A percentile compares a stretch with the other conserved stretches of the same genome.
Conservation (phyloP, 2,113 vertebrate genomes). For the Halichoeres trimaculatus region DNA sequence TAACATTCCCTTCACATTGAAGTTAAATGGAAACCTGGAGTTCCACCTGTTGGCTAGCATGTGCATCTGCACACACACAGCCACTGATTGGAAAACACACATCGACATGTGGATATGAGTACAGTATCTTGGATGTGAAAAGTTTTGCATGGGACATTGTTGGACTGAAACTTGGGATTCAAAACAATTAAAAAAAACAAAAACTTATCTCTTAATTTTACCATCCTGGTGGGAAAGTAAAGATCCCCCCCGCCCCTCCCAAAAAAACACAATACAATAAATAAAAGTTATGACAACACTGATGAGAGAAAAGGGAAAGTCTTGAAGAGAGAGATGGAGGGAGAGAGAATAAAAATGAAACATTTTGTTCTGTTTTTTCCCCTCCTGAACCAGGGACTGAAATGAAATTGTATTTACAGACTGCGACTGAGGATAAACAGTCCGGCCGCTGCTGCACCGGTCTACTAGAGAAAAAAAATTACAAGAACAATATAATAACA, state of each 20-base stretch:
- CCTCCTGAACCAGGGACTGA: conserved; percentile 72
- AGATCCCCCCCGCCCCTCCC: conserved; percentile 8
- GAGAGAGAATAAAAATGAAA: conserved; percentile 80
- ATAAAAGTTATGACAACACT: conserved; percentile 82
- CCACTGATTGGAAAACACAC: conserved; percentile 54
- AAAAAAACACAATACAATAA: conserved; percentile 81
- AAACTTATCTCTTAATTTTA: conserved; percentile 28
- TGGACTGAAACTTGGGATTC: conserved; percentile 56
- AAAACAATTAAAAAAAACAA: conserved; percentile 3
- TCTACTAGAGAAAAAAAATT: conserved; percentile 79
- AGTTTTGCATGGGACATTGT: conserved; percentile 62
- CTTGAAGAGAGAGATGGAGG: conserved; percentile 71
- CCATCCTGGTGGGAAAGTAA: conserved; percentile 50
- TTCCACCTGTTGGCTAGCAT: conserved; percentile 60
- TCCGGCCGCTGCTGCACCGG: conserved; percentile 74
- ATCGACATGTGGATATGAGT: conserved; percentile 64
- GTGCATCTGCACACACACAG: conserved; percentile 59
- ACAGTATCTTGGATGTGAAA: conserved; percentile 81
- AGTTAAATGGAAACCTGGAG: conserved; percentile 65
- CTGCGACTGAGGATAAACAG: conserved; percentile 79
- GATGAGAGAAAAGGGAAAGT: conserved; percentile 57
- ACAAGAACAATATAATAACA: conserved; percentile 85
- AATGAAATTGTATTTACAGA: conserved; percentile 86
- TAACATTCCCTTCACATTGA: conserved; percentile 80
- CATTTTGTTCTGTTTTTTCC: conserved; percentile 80